Evolutionary conservation across 1,140 invertebrate genomes (phyloP).

Genomic region (Cotesia glomerata): DNA sequence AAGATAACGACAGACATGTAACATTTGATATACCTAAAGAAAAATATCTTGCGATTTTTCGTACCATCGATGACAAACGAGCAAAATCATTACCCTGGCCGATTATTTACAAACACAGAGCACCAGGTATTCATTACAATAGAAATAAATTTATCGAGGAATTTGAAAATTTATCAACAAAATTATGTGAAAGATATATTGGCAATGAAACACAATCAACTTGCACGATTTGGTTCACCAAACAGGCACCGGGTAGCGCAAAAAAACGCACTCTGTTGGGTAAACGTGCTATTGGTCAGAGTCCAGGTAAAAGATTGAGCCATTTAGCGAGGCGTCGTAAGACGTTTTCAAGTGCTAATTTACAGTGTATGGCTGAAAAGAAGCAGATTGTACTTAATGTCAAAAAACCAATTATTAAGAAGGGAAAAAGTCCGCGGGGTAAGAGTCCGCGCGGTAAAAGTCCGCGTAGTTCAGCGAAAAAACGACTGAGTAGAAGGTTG

Average conservation of each 20-base stretch:
- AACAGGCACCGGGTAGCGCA: conserved; percentile 64
- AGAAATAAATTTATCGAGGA: conserved; percentile 67
- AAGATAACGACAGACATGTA: conserved; percentile 32
- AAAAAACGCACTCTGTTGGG: conserved; percentile 64
- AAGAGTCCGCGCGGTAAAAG: conserved; percentile 56
- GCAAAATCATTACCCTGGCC: conserved; percentile 61
- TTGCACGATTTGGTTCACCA: conserved; percentile 67
- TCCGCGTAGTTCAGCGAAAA: conserved; percentile 55
- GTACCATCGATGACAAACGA: conserved; percentile 46
- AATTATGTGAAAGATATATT: conserved; percentile 69
- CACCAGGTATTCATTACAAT: conserved; percentile 73
- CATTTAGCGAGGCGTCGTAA: conserved; percentile 70
- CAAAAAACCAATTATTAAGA: conserved; percentile 50
- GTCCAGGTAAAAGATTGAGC: conserved; percentile 71
- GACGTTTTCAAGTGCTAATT: conserved; percentile 69
- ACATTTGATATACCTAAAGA: conserved; percentile 23
- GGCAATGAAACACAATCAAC: conserved; percentile 72
- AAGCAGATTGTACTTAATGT: conserved; percentile 51
- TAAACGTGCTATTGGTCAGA: conserved; percentile 66
- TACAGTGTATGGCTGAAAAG: conserved; percentile 52
- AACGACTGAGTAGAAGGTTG: conserved; percentile 46
- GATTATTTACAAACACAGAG: conserved; percentile 64
- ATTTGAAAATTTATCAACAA: conserved; percentile 67
- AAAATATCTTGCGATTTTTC: conserved; percentile 38
- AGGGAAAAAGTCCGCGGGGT: conserved; percentile 50